A percentile compares a stretch with the other conserved stretches of the same genome.
phyloP scores from a whole-genome alignment of 2,113 vertebrate genomes.

The Leptobrachium ailaonicum region DNA sequence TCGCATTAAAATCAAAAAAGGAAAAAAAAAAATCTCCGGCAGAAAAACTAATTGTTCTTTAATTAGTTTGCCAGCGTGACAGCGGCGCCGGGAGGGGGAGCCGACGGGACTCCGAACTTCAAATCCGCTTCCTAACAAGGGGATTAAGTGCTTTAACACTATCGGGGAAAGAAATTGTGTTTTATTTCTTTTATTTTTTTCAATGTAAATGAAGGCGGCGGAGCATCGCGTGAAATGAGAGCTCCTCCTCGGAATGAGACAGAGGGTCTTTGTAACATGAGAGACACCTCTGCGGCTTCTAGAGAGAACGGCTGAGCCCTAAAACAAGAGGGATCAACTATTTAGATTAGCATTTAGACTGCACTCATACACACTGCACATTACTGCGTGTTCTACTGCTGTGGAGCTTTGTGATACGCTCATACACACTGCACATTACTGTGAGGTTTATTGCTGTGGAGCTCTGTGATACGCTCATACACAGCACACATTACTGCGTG shows the following conservation, averaged over 20 bases:
- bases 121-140: constrained; percentile 37
- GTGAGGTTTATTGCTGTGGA: too few species aligned
- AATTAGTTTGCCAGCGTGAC: constrained; percentile 49
- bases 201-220: neutral
- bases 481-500: too few species aligned
- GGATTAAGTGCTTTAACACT: constrained; percentile 47
- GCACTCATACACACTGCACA: too few species aligned
- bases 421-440: too few species aligned
- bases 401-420: too few species aligned
- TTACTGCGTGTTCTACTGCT: too few species aligned
- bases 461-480: too few species aligned
- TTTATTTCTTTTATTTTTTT: too few species aligned
- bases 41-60: constrained; percentile 51
- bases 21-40: constrained; percentile 30
- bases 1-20: constrained; percentile 44
- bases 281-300: neutral
- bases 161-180: neutral
- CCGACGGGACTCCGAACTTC: constrained; percentile 39
- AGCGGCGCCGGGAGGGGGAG: constrained; percentile 34
- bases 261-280: neutral
- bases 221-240: neutral
- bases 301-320: too few species aligned
- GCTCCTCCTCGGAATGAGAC: neutral
- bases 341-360: too few species aligned
- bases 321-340: too few species aligned